These are phyloP conservation scores for Equus quagga DNA, from an alignment of 2,113 vertebrate genomes.

Conservation along the genomic window DNA sequence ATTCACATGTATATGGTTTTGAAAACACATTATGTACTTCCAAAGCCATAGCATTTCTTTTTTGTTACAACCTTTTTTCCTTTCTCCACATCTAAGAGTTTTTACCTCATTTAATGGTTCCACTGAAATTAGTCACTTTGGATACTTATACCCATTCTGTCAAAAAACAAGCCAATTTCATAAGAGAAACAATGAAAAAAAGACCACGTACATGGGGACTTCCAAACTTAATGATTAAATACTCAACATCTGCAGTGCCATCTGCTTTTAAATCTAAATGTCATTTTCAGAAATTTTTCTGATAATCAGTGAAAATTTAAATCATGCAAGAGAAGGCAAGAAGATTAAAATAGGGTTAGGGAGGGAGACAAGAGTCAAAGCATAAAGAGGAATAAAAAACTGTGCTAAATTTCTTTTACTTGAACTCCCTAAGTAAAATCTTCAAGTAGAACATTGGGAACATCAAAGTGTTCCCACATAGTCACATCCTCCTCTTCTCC, in stretches of 20 bases:
- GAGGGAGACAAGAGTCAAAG: not conserved
- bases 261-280: slow-evolving; percentile 29
- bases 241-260: not conserved
- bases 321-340: not conserved
- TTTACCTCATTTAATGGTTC: not conserved
- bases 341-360: not conserved
- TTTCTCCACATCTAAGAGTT: not conserved
- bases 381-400: not conserved
- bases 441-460: slow-evolving; percentile 19
- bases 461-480: slow-evolving; percentile 5
- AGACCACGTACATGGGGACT: not conserved
- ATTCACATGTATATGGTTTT: not conserved
- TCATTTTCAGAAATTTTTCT: slow-evolving; percentile 23
- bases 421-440: slow-evolving; percentile 51
- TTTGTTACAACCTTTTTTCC: not conserved
- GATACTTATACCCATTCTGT: not conserved
- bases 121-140: not conserved
- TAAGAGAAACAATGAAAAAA: not conserved
- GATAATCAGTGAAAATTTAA: slow-evolving; percentile 22
- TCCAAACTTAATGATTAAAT: not conserved
- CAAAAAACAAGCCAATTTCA: not conserved
- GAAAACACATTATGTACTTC: not conserved
- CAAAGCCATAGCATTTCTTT: not conserved
- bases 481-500: not conserved
- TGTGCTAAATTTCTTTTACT: slow-evolving; percentile 30